Base-by-base conservation (phyloP, 2,888 invertebrate species). In the Ligdia adustata region DNA sequence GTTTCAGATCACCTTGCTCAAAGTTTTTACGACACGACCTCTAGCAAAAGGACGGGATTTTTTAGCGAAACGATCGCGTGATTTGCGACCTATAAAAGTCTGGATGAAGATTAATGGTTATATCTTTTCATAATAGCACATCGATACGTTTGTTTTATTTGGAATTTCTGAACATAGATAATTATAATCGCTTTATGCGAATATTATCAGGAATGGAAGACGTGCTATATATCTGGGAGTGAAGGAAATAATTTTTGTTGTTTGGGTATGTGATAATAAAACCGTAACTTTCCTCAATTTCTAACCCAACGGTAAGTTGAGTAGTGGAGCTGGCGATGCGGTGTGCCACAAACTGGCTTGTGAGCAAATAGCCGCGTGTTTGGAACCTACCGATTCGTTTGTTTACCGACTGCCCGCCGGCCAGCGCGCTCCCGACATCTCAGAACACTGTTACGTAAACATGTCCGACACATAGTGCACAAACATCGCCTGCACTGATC, bases 401-500 rank as follows among this genome's bases (percentile, higher is more conserved):
- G 72, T 79, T 79, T 77, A 64, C 73, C 55, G 62, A 32, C 51
- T 49, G 55, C 47, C 53, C 57, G 58, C 59, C 57, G 54, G 56
- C 42, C 44, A 62, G 69, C 72, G 69, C 63, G 70, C 73, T 70
- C 64, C 77, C 74, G 69, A 72, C 74, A 65, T 66, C 71, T 68
- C 70, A 72, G 76, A 81, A 82, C 48, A 49, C 82, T 84, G 84
- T 86, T 88, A 84, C 86, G 85, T 75, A 78, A 81, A 80, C 76
- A 78, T 77, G 79, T 81, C 69, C 60, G 64, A 80, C 79, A 78
- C 68, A 64, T 67, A 68, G 69, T 66, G 70, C 73, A 72, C 83
- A 86, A 84, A 88, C 82, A 84, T 68, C 66, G 71, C 69, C 79
- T 72, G 76, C 80, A 80, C 82, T 88, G 85, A 88, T 89, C 89